phyloP scores from a whole-genome alignment of 2,888 invertebrate species.

The Onthophagus sagittarius region DNA sequence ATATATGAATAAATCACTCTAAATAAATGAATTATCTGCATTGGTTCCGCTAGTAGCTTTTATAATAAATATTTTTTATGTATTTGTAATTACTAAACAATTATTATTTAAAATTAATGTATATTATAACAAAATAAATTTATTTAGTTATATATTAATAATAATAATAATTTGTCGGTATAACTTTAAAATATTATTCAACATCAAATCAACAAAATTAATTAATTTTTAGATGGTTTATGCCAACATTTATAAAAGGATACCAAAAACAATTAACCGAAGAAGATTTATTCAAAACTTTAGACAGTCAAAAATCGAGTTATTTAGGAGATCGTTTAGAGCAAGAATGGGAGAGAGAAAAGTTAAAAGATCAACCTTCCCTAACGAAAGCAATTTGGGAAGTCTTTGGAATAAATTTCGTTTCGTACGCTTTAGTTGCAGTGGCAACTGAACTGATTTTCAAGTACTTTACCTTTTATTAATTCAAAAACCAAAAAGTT shows the following conservation, averaged over 20 bases:
- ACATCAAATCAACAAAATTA: background rate
- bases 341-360: conserved; percentile 48
- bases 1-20: no score
- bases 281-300: conserved; percentile 67
- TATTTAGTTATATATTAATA: no score
- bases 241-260: conserved; percentile 22
- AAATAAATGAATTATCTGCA: no score
- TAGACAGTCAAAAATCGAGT: conserved; percentile 64
- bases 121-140: no score
- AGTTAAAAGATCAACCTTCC: conserved; percentile 38
- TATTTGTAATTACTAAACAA: no score
- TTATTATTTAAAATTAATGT: no score
- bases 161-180: background rate
- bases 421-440: conserved; percentile 37
- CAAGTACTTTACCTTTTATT: conserved; percentile 24
- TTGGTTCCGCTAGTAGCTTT: no score
- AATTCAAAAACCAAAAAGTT: background rate
- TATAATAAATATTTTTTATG: no score
- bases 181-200: background rate
- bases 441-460: conserved; percentile 40
- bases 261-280: conserved; percentile 44
- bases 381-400: conserved; percentile 39
- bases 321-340: conserved; percentile 62
- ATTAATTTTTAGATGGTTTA: conserved; percentile 20
- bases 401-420: conserved; percentile 39